Evolutionary conservation across 2,888 invertebrate genomes (phyloP).

Genomic region (Deroplatys truncata): DNA sequence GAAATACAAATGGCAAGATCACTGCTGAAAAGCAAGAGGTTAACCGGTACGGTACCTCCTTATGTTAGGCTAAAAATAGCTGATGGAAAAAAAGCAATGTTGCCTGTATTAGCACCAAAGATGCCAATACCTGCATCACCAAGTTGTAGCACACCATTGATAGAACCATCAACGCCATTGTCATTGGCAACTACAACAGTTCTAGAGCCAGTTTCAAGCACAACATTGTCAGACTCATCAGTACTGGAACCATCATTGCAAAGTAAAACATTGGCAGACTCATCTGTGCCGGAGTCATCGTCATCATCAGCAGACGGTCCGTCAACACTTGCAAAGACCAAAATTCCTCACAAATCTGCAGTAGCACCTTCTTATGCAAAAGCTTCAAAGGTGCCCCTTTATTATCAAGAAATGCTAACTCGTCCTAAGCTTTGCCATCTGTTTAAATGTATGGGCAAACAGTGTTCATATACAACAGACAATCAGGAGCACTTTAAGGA

Average conservation of each 20-base stretch:
- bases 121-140: neutral
- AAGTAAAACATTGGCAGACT: neutral
- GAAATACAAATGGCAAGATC: neutral
- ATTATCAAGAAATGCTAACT: conserved; percentile 39
- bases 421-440: conserved; percentile 44
- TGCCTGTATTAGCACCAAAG: neutral
- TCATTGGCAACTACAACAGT: neutral
- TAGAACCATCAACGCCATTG: neutral
- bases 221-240: neutral
- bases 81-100: neutral
- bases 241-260: neutral
- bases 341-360: conserved; percentile 6
- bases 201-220: neutral
- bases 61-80: neutral
- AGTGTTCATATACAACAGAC: conserved; percentile 50
- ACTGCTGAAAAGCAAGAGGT: neutral
- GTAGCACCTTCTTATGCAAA: conserved; percentile 18
- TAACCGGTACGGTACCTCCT: neutral
- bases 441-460: conserved; percentile 54
- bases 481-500: conserved; percentile 42
- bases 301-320: neutral
- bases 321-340: neutral
- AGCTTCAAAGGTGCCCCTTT: conserved; percentile 20
- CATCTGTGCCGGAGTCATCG: neutral
- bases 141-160: neutral